Evolutionary conservation across 2,888 invertebrate genomes (phyloP).

Genomic region (Julus scanicus): DNA sequence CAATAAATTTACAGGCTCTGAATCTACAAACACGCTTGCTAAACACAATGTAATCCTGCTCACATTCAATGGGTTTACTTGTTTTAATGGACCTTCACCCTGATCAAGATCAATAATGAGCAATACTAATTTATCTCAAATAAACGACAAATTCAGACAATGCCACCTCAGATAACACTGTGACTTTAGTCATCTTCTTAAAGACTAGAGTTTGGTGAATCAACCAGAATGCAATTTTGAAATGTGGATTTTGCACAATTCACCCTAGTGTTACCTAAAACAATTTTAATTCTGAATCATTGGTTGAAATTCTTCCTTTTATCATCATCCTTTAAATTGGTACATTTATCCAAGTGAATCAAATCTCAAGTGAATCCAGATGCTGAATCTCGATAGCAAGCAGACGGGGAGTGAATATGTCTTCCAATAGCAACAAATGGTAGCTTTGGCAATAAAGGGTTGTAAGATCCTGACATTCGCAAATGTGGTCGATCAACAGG

Average conservation of each 20-base stretch:
- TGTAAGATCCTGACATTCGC: neutral
- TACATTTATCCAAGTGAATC: neutral
- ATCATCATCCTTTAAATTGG: neutral
- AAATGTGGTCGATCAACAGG: neutral
- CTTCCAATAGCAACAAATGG: neutral
- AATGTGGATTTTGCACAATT: too few species aligned
- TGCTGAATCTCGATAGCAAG: neutral
- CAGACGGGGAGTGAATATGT: neutral
- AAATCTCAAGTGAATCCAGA: neutral
- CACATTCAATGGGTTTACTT: neutral
- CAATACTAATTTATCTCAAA: neutral
- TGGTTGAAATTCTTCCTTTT: neutral
- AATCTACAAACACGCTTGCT: neutral
- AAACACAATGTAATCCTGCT: neutral
- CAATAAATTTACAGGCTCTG: neutral
- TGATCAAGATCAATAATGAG: neutral
- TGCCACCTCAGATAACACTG: neutral
- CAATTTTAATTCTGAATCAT: too few species aligned
- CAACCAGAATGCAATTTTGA: too few species aligned
- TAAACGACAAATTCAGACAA: neutral
- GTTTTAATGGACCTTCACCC: neutral
- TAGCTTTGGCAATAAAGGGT: neutral
- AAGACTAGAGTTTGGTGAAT: neutral
- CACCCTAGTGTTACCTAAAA: too few species aligned
- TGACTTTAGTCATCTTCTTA: neutral